Conservation (phyloP, 2,113 vertebrate species). For the Neotragus pygmaeus region DNA sequence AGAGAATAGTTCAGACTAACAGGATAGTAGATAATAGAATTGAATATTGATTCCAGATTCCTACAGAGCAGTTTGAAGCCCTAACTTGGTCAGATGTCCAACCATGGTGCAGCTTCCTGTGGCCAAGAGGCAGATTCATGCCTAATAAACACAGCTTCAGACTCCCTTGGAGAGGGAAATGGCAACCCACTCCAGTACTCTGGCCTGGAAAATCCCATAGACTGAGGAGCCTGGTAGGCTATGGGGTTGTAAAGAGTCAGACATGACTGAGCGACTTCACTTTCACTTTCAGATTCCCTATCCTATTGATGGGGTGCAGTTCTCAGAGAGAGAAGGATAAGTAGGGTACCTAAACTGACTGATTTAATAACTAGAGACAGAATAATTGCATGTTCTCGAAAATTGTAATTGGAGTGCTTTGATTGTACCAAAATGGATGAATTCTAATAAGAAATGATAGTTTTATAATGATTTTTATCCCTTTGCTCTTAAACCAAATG, state of each 20-base stretch:
- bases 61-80: not conserved
- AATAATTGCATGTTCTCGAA: not conserved
- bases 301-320: not conserved
- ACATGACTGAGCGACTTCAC: not conserved
- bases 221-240: not conserved
- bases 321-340: not conserved
- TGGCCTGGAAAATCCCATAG: not conserved
- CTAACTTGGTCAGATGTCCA: not conserved
- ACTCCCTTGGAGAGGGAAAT: not conserved
- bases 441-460: not conserved
- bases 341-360: not conserved
- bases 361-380: conserved; percentile 5
- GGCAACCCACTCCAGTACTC: not conserved
- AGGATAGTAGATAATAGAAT: not conserved
- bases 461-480: not conserved
- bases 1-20: not conserved
- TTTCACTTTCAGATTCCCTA: not conserved
- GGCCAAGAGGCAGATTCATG: not conserved
- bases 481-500: not conserved
- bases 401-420: not conserved
- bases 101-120: not conserved
- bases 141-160: not conserved
- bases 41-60: not conserved
- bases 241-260: not conserved
- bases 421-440: not conserved